Evolutionary conservation across 2,113 vertebrate genomes (phyloP), one percentile per base, ranked within the genome.

Genomic region (Chiloscyllium plagiosum): DNA sequence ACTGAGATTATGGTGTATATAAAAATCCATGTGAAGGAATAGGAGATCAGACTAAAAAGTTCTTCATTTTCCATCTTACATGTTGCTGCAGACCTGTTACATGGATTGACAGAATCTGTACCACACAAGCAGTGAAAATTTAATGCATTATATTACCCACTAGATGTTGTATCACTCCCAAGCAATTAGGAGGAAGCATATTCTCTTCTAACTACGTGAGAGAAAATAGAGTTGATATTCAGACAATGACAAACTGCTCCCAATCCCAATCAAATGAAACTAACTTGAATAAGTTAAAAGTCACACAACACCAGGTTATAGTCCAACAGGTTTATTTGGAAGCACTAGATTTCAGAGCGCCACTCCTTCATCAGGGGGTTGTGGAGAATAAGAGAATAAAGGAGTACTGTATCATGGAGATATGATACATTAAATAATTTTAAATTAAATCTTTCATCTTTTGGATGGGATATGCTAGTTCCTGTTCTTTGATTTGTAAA

Each of bases 101-200:
- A 17, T 52, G 47, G 42, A 95, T 95, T 95, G 94, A 95, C 42
- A 20, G 33, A 65, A 66, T 93, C 6, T 61, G 20, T 37, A 52
- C 26, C 17, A 72, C 68, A 95, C 66, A 70, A 95, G 42, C 69
- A 72, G 24, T 95, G 89, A 52, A 94, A 94, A 47, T 95, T 24
- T 72, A 95, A 95, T 76, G 69, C 3, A 52, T 94, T 94, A 29
- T 19, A 76, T 17, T 52, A 26, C 42, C 26, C 42, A 95, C 52
- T 19, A 72, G 20, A 52, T 76, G 47, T 50, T 95, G 42, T 10
- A 26, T 95, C 94, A 29, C 47, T 76, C 68, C 94, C 68, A 76
- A 50, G 24, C 26, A 92, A 37, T 93, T 93, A 37, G 68, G 42
- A 76, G 42, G 20, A 52, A 72, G 47, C 42, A 95, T 61, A 33